Base-by-base conservation (phyloP, 2,888 invertebrate genomes). In the Microctonus hyperodae region DNA sequence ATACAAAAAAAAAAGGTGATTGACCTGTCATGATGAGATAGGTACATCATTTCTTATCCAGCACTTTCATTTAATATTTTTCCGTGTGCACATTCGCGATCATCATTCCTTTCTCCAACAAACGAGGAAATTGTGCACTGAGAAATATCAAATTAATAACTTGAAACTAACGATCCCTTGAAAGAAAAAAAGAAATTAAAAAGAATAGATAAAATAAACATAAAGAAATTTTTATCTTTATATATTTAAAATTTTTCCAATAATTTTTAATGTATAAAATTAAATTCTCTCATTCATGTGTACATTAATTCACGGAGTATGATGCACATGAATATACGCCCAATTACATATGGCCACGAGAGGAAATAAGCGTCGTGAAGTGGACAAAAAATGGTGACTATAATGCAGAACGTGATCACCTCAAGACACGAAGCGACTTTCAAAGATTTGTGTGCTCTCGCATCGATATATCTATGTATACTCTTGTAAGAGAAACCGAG, bases 391-490 rank as follows among this genome's bases (percentile, higher is more conserved):
- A 62, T 62, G 62, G 53, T 23, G 53, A 53, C 60, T 69, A 67
- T 69, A 71, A 71, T 72, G 70, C 70, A 68, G 71, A 71, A 71
- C 71, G 71, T 71, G 72, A 73, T 68, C 72, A 73, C 68, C 72
- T 65, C 66, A 68, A 69, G 72, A 70, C 70, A 73, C 70, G 71
- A 71, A 69, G 65, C 63, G 56, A 65, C 59, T 58, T 64, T 64
- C 48, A 59, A 57, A 69, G 65, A 65, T 70, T 68, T 62, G 68
- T 51, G 60, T 61, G 65, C 59, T 23, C 59, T 57, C 59, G 25
- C 53, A n/a, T 57, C 50, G 28, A 57, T 51, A 37, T n/a, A n/a
- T n/a, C n/a, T n/a, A n/a, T n/a, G n/a, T 53, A 53, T 53, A 53
- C 57, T 56, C 11, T 35, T 13, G n/a, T n/a, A 28, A 67, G 63